These are phyloP conservation scores for Glyptemys insculpta DNA, from an alignment of 2,797 vertebrate genomes.

Conservation along the genomic window DNA sequence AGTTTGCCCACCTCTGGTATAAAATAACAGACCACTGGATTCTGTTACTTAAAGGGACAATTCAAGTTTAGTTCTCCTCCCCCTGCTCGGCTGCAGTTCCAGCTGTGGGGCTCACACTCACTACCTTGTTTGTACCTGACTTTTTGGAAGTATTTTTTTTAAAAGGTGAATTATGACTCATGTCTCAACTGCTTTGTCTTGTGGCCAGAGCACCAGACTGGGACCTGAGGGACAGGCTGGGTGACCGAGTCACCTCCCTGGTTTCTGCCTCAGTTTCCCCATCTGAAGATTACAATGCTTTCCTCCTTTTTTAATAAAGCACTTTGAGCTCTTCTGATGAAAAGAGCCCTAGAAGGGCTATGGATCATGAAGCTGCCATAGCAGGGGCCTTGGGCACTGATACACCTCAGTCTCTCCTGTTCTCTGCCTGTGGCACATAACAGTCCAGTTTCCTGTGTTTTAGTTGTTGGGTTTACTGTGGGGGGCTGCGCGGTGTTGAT, in stretches of 20 bases:
- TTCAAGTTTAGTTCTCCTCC: neutral
- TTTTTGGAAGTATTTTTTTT: neutral
- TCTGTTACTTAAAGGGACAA: neutral
- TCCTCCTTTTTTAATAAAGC: neutral
- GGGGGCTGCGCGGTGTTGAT: neutral
- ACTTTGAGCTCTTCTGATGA: neutral
- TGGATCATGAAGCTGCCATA: neutral
- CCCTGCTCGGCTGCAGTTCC: neutral
- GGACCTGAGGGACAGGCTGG: neutral
- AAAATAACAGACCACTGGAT: neutral
- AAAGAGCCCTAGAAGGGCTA: neutral
- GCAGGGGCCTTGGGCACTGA: too few species aligned
- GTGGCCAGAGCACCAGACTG: neutral
- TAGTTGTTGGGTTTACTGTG: neutral
- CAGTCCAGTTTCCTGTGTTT: neutral
- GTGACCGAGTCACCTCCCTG: neutral
- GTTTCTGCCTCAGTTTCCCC: neutral
- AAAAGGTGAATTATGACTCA: neutral
- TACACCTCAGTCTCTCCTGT: too few species aligned
- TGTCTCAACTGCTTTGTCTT: neutral
- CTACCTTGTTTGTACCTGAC: neutral
- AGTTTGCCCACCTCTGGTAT: too few species aligned
- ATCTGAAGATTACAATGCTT: neutral
- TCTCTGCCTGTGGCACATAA: neutral
- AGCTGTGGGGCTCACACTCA: neutral